Conservation (phyloP, 1,140 invertebrate species). For the Cherax quadricarinatus region DNA sequence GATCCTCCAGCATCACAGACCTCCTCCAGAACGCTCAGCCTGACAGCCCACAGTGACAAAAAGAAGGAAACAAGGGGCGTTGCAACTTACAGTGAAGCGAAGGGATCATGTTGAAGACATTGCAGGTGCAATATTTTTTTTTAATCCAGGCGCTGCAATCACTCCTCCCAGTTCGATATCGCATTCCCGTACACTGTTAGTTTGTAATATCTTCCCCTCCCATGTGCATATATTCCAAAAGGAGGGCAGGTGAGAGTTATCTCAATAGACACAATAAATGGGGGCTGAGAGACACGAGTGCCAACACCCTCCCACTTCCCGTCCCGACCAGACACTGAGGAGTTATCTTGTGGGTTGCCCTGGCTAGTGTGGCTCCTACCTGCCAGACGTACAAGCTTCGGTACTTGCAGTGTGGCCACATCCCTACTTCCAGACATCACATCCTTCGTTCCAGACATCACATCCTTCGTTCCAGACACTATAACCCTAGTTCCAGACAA, state of each 20-base stretch:
- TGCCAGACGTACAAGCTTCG: neutral
- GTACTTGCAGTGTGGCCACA: too few species aligned
- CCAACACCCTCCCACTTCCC: neutral
- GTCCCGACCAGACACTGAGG: constrained; percentile 1
- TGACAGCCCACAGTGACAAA: too few species aligned
- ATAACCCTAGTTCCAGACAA: too few species aligned
- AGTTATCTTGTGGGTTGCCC: neutral
- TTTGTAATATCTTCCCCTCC: neutral
- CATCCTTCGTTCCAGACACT: too few species aligned
- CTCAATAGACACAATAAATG: neutral
- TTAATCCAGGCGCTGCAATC: neutral
- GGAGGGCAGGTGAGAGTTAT: neutral
- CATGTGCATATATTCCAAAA: neutral
- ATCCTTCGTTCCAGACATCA: too few species aligned
- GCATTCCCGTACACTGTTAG: neutral
- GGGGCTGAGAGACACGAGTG: neutral
- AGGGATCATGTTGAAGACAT: neutral
- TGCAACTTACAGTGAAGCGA: neutral
- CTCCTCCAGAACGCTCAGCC: too few species aligned
- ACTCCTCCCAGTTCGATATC: neutral
- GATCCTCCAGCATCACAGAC: too few species aligned
- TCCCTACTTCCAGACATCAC: too few species aligned
- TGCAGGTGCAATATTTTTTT: neutral
- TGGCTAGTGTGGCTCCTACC: neutral
- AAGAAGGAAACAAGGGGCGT: neutral